A percentile compares a stretch with the other conserved stretches of the same genome.
phyloP scores from a whole-genome alignment of 2,797 vertebrate species.

The Columba guinea region DNA sequence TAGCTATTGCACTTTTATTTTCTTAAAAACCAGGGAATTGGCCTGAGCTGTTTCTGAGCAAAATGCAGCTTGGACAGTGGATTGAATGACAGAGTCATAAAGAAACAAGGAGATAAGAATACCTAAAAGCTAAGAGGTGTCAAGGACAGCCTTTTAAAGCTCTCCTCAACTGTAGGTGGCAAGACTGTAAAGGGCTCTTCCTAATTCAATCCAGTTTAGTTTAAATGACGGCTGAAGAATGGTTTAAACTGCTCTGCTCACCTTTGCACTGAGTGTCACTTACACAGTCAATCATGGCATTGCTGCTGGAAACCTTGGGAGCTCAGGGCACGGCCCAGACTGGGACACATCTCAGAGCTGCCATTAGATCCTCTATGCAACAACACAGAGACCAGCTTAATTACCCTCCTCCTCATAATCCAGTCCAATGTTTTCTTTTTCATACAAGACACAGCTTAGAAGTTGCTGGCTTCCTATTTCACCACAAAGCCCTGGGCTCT shows the following conservation, averaged over 20 bases:
- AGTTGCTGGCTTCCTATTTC: neutral
- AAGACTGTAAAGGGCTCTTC: neutral
- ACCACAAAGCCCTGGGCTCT: neutral
- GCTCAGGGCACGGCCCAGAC: neutral
- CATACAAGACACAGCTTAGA: too few species aligned
- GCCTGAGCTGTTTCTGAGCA: neutral
- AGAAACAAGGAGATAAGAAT: constrained; percentile 14
- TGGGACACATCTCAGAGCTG: neutral
- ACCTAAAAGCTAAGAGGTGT: constrained; percentile 22
- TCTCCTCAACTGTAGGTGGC: neutral
- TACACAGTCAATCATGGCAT: neutral
- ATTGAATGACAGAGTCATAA: constrained; percentile 24
- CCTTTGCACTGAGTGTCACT: neutral
- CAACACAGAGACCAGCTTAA: neutral
- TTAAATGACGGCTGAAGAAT: neutral
- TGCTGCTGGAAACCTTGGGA: neutral
- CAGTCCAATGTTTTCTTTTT: neutral
- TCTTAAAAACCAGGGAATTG: neutral
- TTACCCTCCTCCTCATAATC: neutral
- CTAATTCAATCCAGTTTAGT: neutral
- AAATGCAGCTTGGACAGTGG: neutral
- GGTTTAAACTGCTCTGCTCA: neutral
- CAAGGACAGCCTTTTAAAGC: constrained; percentile 27
- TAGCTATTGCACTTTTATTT: neutral
- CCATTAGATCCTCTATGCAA: neutral